Evolutionary conservation across 2,113 vertebrate species (phyloP), one percentile per base, ranked within the genome.

Genomic region (Amblyornis subalaris): DNA sequence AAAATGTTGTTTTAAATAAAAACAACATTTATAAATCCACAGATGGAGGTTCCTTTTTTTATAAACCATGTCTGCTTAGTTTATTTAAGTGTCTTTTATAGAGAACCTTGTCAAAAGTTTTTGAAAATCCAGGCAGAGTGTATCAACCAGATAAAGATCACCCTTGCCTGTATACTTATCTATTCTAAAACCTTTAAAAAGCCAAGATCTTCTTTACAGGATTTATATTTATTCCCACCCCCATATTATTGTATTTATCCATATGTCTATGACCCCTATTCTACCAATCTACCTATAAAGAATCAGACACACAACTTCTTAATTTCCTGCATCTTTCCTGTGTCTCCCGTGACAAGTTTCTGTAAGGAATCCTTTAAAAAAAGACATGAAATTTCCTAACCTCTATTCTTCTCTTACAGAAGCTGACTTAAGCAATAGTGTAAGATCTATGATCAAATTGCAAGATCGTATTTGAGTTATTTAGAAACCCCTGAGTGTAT

Each of bases 401-500:
- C 12, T 86, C 18, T n/a, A 17, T 80, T 80, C 31, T 85, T 79
- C n/a, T 90, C 7, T 70, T 31, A 66, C 7, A 86, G 64, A 95
- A 86, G 16, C 47, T 84, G 60, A 84, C 48, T 47, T 74, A 66
- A 71, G 61, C 45, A 80, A 66, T 47, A 84, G 42, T 62, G 25
- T 42, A 84, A 93, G 69, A 91, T 73, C 51, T 66, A 36, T 84
- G 77, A 73, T 66, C 73, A 84, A 89, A 91, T 50, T 47, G 66
- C 64, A 84, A 81, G 77, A 81, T 93, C 81, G 77, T 81, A 80
- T 92, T 57, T 82, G 66, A 90, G 74, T 82, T 82, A 85, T 90
- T 92, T 88, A 86, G 67, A 51, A 94, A 55, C 12, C 16, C 11
- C 31, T 66, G 47, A 24, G 38, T 84, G 20, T 72, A 75, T 25